These are phyloP conservation scores for Ranitomeya imitator DNA, from an alignment of 2,113 vertebrate species.

Conservation along the genomic window DNA sequence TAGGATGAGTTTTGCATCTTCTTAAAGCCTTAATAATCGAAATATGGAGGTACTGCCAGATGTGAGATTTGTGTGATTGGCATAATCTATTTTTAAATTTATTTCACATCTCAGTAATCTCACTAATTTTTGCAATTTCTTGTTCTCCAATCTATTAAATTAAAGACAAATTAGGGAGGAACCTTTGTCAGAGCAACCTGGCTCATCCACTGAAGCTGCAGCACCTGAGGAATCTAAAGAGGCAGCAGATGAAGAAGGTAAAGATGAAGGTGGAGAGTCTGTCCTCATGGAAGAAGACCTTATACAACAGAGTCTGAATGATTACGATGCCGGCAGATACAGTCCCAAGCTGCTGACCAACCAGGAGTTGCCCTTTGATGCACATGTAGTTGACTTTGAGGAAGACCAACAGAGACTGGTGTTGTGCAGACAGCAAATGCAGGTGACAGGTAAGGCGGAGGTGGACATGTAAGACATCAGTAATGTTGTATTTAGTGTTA, in stretches of 20 bases:
- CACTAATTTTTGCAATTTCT: too few species aligned
- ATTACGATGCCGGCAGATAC: slow-evolving; percentile 91
- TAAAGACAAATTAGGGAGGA: slow-evolving; percentile 58
- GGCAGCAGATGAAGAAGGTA: slow-evolving; percentile 54
- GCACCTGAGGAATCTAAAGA: slow-evolving; percentile 60
- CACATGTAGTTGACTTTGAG: slow-evolving; percentile 83
- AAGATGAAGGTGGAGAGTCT: slow-evolving; percentile 75
- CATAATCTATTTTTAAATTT: too few species aligned
- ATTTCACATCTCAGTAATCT: too few species aligned
- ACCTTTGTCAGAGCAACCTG: slow-evolving; percentile 40
- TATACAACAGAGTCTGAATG: slow-evolving; percentile 94
- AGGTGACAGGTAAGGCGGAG: slow-evolving; percentile 83
- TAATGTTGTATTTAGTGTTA: too few species aligned
- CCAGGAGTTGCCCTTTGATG: slow-evolving; percentile 88
- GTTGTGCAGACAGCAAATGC: slow-evolving; percentile 86
- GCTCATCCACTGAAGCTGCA: slow-evolving; percentile 43
- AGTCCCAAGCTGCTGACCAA: slow-evolving; percentile 84
- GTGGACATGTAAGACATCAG: not conserved
- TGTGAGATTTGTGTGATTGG: too few species aligned
- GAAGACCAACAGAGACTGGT: slow-evolving; percentile 85
- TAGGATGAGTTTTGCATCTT: too few species aligned
- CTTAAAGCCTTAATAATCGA: too few species aligned
- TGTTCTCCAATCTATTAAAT: too few species aligned
- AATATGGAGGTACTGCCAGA: too few species aligned
- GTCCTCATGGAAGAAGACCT: slow-evolving; percentile 96